These are phyloP conservation scores for Zapornia atra DNA, from an alignment of 2,113 vertebrate species.

Conservation along the genomic window DNA sequence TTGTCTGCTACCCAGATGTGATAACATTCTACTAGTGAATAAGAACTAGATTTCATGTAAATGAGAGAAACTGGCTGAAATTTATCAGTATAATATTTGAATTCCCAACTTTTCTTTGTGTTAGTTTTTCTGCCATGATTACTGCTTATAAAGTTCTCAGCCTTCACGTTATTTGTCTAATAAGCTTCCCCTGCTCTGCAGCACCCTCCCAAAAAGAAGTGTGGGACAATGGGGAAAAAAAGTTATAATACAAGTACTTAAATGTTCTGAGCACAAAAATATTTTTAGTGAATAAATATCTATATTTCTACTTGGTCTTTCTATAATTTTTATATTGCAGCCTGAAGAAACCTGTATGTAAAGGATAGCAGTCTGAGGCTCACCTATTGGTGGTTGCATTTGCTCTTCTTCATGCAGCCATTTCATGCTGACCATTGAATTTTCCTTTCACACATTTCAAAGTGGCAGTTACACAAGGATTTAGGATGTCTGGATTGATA, in stretches of 20 bases:
- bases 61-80: not conserved
- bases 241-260: not conserved
- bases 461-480: not conserved
- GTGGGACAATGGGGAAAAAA: not conserved
- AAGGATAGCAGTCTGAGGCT: not conserved
- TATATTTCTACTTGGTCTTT: not conserved
- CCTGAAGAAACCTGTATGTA: not conserved
- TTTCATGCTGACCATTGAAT: not conserved
- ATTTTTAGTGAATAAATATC: not conserved
- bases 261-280: not conserved
- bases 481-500: not conserved
- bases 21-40: not conserved
- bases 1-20: not conserved
- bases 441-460: not conserved
- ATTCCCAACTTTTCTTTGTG: not conserved
- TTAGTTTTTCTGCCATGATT: not conserved
- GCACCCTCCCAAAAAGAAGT: not conserved
- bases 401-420: not conserved
- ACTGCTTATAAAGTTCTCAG: not conserved
- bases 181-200: not conserved
- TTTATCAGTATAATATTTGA: not conserved
- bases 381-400: not conserved
- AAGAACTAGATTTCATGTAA: not conserved
- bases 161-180: not conserved
- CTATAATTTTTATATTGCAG: not conserved